Evolutionary conservation across 2,888 invertebrate genomes (phyloP).

Genomic region (Synergus japonicus): DNA sequence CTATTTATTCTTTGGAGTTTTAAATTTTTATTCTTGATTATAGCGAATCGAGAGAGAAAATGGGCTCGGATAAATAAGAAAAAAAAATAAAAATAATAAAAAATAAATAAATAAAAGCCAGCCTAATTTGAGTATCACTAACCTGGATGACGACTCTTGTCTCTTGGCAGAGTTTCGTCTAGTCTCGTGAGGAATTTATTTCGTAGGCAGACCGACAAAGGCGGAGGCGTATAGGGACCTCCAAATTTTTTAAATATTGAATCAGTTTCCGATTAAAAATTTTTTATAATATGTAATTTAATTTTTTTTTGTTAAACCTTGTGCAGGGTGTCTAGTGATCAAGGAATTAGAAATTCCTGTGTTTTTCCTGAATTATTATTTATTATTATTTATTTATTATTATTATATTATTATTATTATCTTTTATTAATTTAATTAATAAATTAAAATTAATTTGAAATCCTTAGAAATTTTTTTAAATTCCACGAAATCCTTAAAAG

Average conservation of each 20-base stretch:
- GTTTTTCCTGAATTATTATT: no score
- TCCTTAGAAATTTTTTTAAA: no score
- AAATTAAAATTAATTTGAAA: no score
- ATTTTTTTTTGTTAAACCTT: no score
- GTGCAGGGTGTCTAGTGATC: no score
- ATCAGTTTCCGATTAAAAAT: no score
- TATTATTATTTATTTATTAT: no score
- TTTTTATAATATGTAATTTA: no score
- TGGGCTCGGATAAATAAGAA: neutral
- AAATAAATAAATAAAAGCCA: conserved; percentile 36
- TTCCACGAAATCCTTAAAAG: no score
- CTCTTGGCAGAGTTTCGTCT: conserved; percentile 54
- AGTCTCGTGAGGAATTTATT: conserved; percentile 48
- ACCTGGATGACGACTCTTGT: conserved; percentile 50
- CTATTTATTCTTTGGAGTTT: neutral
- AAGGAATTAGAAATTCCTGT: no score
- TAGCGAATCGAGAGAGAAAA: neutral
- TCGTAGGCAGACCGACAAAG: conserved; percentile 27
- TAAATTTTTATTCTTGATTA: neutral
- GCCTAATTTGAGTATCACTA: conserved; percentile 52
- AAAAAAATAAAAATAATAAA: neutral
- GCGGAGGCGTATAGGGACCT: conserved; percentile 4
- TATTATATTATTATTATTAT: no score
- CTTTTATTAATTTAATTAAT: no score
- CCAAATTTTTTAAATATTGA: neutral